phyloP scores from a whole-genome alignment of 2,113 vertebrate species.

The Campylomormyrus tamandua region DNA sequence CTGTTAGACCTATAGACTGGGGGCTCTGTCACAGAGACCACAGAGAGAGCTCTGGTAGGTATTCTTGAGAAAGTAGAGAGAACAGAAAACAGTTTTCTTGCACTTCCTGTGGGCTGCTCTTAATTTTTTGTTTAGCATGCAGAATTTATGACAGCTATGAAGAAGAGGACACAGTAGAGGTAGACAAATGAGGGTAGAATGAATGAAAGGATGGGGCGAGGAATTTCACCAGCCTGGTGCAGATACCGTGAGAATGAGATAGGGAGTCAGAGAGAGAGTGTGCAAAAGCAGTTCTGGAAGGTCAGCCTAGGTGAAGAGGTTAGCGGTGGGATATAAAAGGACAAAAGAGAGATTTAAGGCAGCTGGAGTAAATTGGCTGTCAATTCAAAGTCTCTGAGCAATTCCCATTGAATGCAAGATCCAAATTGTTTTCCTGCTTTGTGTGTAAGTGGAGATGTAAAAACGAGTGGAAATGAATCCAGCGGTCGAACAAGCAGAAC shows the following conservation, averaged over 20 bases:
- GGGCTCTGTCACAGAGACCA: neutral
- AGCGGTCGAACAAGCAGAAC: neutral
- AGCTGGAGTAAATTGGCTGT: constrained; percentile 5
- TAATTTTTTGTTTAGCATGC: neutral
- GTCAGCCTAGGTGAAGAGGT: neutral
- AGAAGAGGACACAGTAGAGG: neutral
- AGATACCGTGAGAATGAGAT: neutral
- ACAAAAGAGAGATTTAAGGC: neutral
- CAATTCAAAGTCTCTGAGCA: neutral
- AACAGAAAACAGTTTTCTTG: neutral
- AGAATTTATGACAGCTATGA: neutral
- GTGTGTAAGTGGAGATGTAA: neutral
- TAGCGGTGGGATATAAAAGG: neutral
- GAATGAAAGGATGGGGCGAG: neutral
- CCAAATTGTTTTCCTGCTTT: neutral
- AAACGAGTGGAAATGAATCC: neutral
- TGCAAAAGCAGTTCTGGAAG: neutral
- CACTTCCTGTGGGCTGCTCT: neutral
- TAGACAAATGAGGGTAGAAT: neutral
- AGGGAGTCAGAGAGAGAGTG: neutral
- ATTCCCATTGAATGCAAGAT: neutral
- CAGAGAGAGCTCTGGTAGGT: neutral
- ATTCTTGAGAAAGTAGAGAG: neutral
- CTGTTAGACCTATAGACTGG: neutral
- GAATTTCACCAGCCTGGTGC: too few relatives aligned